Base-by-base conservation (phyloP, 2,113 vertebrate genomes). In the Protomyctophum bolini region DNA sequence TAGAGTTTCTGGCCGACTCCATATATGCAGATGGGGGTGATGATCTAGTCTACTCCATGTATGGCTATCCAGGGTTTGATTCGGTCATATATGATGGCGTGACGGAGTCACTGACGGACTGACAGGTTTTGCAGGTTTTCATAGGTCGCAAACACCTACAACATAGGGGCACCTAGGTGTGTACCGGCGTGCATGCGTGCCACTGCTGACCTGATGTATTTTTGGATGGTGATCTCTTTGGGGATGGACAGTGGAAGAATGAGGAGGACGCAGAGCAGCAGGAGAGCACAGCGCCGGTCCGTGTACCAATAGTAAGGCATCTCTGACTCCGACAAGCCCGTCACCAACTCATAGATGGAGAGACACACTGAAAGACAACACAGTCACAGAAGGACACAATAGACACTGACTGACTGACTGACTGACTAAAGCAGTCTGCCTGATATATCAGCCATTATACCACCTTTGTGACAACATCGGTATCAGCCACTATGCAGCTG, bases 201-300 rank as follows among this genome's bases (percentile, higher is more conserved):
- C 8, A 47, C 29, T 1, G n/a, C 86, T 67, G 59, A 94, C 93
- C 93, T 94, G 77, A 84, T 93, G 79, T 93, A 94, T 56, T 94
- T 93, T 83, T 93, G 94, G 41, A 92, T 88, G 74, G 86, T 79
- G 80, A 94, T 93, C 79, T 93, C 93, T 77, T 91, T 93, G 63
- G 92, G 86, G 76, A 92, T 85, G 77, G 92, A 94, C 63, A 94
- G 79, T 7, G 94, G 94, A 65, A 94, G 83, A 74, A 94, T 92
- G 85, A 94, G 79, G 60, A 94, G 29, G 54, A 91, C 0, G 61
- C 92, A 93, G 50, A 94, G 81, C 50, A 92, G 70, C 72, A 88
- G 74, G 66, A 94, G 87, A 2, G 79, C 77, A 2, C 93, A 86
- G 55, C 80, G 93, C 45, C 85, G 92, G 83, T 94, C 89, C 2